Evolutionary conservation across 2,113 vertebrate genomes (phyloP), one percentile per base, ranked within the genome.

Genomic region (Salvelinus fontinalis): DNA sequence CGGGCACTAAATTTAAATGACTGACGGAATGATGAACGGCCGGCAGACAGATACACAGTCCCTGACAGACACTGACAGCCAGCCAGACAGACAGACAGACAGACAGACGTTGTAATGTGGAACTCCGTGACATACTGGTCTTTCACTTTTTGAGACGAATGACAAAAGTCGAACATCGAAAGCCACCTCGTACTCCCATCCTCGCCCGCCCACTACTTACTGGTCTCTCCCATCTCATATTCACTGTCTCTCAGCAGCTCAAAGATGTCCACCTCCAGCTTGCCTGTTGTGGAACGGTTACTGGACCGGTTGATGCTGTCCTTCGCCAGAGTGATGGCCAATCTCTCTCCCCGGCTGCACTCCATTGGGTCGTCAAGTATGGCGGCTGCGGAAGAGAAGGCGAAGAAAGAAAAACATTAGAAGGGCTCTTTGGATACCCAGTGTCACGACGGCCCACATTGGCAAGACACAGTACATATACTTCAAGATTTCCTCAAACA

Each of bases 361-460:
- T 98, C 98, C 98, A 99, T 99, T n/a, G 97, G 98, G 91, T 99
- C 98, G 76, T 99, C 97, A 80, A 99, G 93, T 97, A 44, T 0
- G 0, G 88, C 81, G 67, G 88, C 90, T 27, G 26, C n/a, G 14
- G 31, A 22, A 12, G 68, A 34, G 39, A 49, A 39, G 9, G n/a
- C 5, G 29, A n/a, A 44, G 67, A 68, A 24, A 20, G 4, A 18
- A 70, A 24, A 67, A 16, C 65, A 67, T 67, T 1, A 27, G 62
- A 22, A 11, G 9, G 39, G 9, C 51, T 54, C 16, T 54, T 54
- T 54, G 16, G 22, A 22, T 26, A 26, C 2, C 11, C 57, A 60
- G 18, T 60, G 57, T 60, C 39, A 14, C 16, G 51, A 54, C 18
- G 51, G 51, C 51, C 14, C 14, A 54, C 51, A 54, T 5, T 54